Evolutionary conservation across 2,797 vertebrate species (phyloP), one percentile per base, ranked within the genome.

Genomic region (Eulemur rubriventer): DNA sequence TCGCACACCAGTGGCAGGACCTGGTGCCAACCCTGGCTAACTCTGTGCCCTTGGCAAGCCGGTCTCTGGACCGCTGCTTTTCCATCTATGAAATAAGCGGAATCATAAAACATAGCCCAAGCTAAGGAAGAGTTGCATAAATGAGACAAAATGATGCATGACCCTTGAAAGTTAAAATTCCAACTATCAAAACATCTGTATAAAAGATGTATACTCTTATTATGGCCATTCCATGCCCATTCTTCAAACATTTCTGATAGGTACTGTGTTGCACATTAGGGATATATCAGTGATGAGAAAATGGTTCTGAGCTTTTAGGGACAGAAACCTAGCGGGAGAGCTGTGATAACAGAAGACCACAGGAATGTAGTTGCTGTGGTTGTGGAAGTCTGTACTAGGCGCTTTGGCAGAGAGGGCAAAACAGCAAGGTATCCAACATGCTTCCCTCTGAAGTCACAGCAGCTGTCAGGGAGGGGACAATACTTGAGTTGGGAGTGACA

Each of bases 341-440:
- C 46, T 1, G 55, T 35, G 13, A 4, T 30, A 13, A 20, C 0
- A 7, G 4, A 33, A 13, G 46, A 70, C 69, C 3, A 3, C 2
- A 14, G 35, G 86, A n/a, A 30, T 5, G 28, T 8, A 13, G 76
- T 28, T 72, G 7, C 2, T 30, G 35, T 20, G 52, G 2, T 0
- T 2, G 9, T 4, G 13, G 35, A 17, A 2, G 12, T 33, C 69
- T 57, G 16, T 2, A 17, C 9, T 30, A 70, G 38, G 16, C 3
- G 5, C 26, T 70, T 38, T 13, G 35, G 20, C 4, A 41, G 59
- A 17, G 11, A 70, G 50, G 7, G 22, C 2, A 16, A 69, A n/a
- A 43, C 30, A 33, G 0, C 2, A 33, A 48, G 4, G 7, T 70
- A 7, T 28, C 52, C 20, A 38, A 0, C 0, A 1, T 13, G 38